These are phyloP conservation scores for Pimpla rufipes DNA, from an alignment of 2,888 invertebrate species.

Conservation along the genomic window DNA sequence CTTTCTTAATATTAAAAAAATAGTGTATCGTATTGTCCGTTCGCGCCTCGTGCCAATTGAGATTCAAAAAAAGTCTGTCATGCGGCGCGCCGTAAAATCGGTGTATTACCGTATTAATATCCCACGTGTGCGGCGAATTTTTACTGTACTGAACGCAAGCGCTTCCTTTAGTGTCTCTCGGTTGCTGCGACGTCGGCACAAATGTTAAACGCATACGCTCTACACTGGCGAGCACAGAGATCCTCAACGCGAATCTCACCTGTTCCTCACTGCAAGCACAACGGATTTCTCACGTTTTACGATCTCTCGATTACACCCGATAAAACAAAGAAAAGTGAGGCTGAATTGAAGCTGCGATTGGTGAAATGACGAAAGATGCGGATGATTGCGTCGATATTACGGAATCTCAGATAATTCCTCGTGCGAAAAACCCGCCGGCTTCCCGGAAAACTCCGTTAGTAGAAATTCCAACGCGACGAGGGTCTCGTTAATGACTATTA, in stretches of 20 bases:
- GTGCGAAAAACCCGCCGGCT: no score
- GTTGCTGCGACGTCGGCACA: constrained; percentile 57
- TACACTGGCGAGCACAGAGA: constrained; percentile 65
- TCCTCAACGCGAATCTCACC: constrained; percentile 67
- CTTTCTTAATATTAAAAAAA: no score
- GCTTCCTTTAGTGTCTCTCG: constrained; percentile 63
- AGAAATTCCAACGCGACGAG: no score
- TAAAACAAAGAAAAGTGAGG: background rate
- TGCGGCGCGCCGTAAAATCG: constrained; percentile 31
- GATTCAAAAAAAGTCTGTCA: constrained; percentile 20
- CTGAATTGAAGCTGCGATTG: background rate
- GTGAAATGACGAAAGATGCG: no score
- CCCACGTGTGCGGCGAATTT: constrained; percentile 56
- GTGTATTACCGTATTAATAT: constrained; percentile 68
- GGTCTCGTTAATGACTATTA: no score
- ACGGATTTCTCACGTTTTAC: constrained; percentile 23
- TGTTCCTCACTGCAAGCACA: constrained; percentile 69
- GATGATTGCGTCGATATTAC: no score
- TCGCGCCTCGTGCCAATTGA: no score
- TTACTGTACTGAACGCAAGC: constrained; percentile 65
- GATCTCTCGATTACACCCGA: background rate
- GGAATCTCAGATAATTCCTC: no score
- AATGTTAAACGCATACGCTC: constrained; percentile 67
- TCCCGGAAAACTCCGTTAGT: no score
- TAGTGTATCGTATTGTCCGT: no score